phyloP scores from a whole-genome alignment of 2,888 invertebrate genomes.

The Leptopilina myrica region DNA sequence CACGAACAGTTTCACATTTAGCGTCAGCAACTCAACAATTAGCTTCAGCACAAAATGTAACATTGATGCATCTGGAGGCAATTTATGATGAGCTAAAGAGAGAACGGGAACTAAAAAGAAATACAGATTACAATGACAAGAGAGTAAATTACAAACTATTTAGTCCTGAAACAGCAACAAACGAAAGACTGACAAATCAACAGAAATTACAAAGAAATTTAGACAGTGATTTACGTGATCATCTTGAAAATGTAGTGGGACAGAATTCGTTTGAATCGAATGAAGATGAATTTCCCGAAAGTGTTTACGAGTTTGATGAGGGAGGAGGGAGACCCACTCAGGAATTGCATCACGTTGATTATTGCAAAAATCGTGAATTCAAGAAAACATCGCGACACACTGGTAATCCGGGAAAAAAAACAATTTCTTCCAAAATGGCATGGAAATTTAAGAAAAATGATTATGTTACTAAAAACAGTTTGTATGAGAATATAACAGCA shows the following conservation, averaged over 20 bases:
- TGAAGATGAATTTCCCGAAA: background rate
- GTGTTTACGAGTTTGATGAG: background rate
- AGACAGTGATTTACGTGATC: constrained; percentile 9
- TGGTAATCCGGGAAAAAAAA: constrained; percentile 7
- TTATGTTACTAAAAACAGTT: constrained; percentile 40
- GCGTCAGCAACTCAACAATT: constrained; percentile 73
- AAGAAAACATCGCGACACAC: background rate
- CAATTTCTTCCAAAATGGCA: background rate
- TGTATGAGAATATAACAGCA: background rate
- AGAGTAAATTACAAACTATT: constrained; percentile 45
- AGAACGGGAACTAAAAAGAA: constrained; percentile 37
- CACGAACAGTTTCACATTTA: constrained; percentile 70
- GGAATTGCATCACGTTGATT: background rate
- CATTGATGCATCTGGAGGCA: constrained; percentile 67
- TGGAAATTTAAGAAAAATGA: constrained; percentile 47
- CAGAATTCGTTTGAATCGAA: background rate
- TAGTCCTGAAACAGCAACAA: constrained; percentile 51
- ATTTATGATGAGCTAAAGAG: constrained; percentile 65
- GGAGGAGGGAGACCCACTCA: background rate
- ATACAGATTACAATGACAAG: background rate
- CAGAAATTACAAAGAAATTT: constrained; percentile 1
- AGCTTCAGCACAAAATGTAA: constrained; percentile 67
- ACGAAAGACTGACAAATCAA: constrained; percentile 34
- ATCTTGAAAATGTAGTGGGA: background rate
- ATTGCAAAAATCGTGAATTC: background rate